These are phyloP conservation scores for Peromyscus nudipes DNA, from an alignment of 2,797 vertebrate genomes.

Conservation along the genomic window DNA sequence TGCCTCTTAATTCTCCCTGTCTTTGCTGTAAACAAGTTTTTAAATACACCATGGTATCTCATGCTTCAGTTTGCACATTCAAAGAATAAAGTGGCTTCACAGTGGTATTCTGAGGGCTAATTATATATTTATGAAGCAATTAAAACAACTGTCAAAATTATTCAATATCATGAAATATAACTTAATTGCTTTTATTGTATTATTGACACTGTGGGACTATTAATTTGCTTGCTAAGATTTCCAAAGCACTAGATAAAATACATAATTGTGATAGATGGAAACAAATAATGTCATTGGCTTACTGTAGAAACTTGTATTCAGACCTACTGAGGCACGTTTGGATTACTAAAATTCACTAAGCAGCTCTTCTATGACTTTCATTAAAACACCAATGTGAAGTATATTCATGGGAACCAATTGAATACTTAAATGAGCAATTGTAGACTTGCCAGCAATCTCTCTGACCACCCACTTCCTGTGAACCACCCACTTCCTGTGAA, in stretches of 20 bases:
- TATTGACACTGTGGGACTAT: slow-evolving; percentile 11
- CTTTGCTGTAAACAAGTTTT: slow-evolving; percentile 34
- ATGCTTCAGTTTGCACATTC: slow-evolving; percentile 44
- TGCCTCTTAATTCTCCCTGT: slow-evolving; percentile 15
- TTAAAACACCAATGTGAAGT: not conserved
- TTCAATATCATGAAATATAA: slow-evolving; percentile 59
- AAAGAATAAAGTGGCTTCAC: slow-evolving; percentile 50
- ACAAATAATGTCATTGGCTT: slow-evolving; percentile 25
- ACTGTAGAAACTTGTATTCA: not conserved
- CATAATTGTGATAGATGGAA: slow-evolving; percentile 37
- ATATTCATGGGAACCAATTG: not conserved
- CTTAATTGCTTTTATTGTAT: slow-evolving; percentile 70
- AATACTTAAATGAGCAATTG: not conserved
- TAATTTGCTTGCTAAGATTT: slow-evolving; percentile 60
- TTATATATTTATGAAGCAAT: slow-evolving; percentile 67
- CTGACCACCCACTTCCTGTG: not conserved
- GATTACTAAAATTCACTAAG: not conserved
- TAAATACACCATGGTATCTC: not conserved
- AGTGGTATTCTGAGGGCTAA: slow-evolving; percentile 39
- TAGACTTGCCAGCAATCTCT: not conserved
- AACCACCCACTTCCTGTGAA: no score
- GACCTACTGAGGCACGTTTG: not conserved
- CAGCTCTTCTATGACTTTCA: not conserved
- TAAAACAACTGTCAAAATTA: slow-evolving; percentile 54
- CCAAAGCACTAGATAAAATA: slow-evolving; percentile 45